Conservation (phyloP, 2,113 vertebrate species). For the Zootoca vivipara region DNA sequence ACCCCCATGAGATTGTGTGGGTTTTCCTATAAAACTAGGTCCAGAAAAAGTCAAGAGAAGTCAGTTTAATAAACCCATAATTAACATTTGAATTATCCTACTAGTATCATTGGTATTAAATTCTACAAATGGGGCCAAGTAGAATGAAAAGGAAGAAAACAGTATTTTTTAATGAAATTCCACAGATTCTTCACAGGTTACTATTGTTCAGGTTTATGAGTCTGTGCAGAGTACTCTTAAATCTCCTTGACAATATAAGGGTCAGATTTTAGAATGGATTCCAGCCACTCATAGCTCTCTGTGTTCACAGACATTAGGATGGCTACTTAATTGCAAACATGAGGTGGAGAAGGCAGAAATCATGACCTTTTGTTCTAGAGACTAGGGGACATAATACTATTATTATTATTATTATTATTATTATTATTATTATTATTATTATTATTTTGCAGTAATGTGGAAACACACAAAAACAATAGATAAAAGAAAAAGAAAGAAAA, state of each 20-base stretch:
- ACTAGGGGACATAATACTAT: constrained; percentile 21
- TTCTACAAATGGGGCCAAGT: constrained; percentile 48
- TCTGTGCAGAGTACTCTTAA: constrained; percentile 64
- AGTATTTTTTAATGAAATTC: constrained; percentile 53
- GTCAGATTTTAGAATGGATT: constrained; percentile 71
- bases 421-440: no score
- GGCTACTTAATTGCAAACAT: constrained; percentile 58
- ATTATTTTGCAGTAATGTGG: no score
- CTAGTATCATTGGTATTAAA: constrained; percentile 64
- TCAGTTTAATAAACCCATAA: constrained; percentile 67
- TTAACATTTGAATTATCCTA: constrained; percentile 63
- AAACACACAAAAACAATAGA: no score
- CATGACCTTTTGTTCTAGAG: constrained; percentile 46
- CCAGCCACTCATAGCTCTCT: constrained; percentile 61
- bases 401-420: no score
- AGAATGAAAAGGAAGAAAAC: constrained; percentile 58
- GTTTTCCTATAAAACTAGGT: constrained; percentile 32
- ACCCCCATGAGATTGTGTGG: constrained; percentile 37
- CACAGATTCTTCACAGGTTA: constrained; percentile 61
- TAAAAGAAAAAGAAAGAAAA: no score
- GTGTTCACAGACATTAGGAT: constrained; percentile 39
- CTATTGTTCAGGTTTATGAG: constrained; percentile 67
- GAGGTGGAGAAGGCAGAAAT: constrained; percentile 39
- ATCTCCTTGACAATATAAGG: constrained; percentile 69
- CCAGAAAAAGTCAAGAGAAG: constrained; percentile 45